A percentile compares a stretch with the other conserved stretches of the same genome.
phyloP scores from a whole-genome alignment of 2,888 invertebrate species.

The Drosophila setosimentum region DNA sequence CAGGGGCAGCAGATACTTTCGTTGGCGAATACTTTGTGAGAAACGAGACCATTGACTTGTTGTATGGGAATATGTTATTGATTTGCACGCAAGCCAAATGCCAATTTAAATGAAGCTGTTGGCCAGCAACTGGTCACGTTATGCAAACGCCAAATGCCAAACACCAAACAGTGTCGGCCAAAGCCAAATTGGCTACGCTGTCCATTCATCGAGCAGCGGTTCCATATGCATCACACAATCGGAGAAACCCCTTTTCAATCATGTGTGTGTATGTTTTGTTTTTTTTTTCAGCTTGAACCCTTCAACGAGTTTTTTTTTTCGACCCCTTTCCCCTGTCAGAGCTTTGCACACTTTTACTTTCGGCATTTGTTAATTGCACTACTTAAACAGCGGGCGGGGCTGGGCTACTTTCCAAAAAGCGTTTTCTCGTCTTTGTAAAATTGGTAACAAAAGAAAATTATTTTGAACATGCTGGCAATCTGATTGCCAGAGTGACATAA shows the following conservation, averaged over 20 bases:
- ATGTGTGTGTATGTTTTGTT: not conserved
- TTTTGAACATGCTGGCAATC: constrained; percentile 38
- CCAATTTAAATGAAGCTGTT: constrained; percentile 28
- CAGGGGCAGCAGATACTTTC: constrained; percentile 22
- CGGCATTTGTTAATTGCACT: constrained; percentile 65
- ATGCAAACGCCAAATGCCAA: constrained; percentile 38
- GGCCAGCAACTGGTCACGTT: constrained; percentile 32
- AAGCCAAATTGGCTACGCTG: constrained; percentile 32
- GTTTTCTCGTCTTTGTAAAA: constrained; percentile 33
- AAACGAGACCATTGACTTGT: constrained; percentile 32
- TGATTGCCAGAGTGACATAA: constrained; percentile 45
- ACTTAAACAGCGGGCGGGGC: constrained; percentile 67
- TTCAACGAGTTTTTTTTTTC: constrained; percentile 8
- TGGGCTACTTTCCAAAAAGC: constrained; percentile 57
- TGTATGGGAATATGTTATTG: constrained; percentile 34
- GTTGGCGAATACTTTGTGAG: constrained; percentile 15
- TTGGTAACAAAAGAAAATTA: constrained; percentile 48
- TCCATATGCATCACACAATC: constrained; percentile 3
- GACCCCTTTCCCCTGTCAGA: not conserved
- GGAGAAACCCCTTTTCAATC: not conserved
- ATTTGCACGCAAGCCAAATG: constrained; percentile 48
- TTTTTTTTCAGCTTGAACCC: constrained; percentile 9
- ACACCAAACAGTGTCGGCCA: constrained; percentile 5
- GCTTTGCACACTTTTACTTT: constrained; percentile 69
- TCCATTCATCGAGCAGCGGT: constrained; percentile 12